Conservation (phyloP, 2,888 invertebrate genomes). For the Ischnus inquisitorius region DNA sequence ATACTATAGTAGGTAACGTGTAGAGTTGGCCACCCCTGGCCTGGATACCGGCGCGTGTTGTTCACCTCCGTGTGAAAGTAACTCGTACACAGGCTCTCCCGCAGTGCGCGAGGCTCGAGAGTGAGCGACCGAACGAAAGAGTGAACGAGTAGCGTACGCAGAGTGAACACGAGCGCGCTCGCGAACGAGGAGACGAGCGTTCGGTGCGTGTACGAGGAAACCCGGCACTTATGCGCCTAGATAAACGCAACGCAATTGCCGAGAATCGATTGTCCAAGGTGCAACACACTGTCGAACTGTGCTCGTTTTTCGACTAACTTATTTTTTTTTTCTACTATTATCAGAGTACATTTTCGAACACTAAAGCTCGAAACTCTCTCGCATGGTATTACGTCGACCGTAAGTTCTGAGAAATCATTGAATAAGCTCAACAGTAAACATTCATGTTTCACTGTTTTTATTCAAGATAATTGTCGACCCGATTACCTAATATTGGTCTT, state of each 20-base stretch:
- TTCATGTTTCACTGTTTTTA: too few relatives aligned
- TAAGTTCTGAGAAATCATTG: too few relatives aligned
- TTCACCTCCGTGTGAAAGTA: slow-evolving; percentile 84
- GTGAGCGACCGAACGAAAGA: slow-evolving; percentile 50
- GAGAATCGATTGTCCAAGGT: not conserved
- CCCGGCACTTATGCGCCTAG: not conserved
- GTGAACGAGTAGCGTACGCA: slow-evolving; percentile 38
- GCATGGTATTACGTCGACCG: too few relatives aligned
- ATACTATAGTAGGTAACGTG: slow-evolving; percentile 50
- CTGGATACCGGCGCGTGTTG: slow-evolving; percentile 83
- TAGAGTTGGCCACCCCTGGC: slow-evolving; percentile 84
- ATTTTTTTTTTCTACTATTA: not conserved
- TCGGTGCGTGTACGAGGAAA: slow-evolving; percentile 2
- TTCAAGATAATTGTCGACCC: too few relatives aligned
- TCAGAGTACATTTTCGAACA: too few relatives aligned
- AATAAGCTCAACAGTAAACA: too few relatives aligned
- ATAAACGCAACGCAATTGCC: slow-evolving; percentile 3
- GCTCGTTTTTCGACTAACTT: not conserved
- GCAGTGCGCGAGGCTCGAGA: slow-evolving; percentile 46
- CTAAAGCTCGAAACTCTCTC: too few relatives aligned
- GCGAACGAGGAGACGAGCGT: slow-evolving; percentile 23
- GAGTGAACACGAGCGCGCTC: slow-evolving; percentile 38
- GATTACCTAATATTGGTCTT: too few relatives aligned
- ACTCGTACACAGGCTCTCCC: slow-evolving; percentile 69
- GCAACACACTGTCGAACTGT: not conserved